Evolutionary conservation across 2,113 vertebrate genomes (phyloP), one percentile per base, ranked within the genome.

Genomic region (Raja brachyura): DNA sequence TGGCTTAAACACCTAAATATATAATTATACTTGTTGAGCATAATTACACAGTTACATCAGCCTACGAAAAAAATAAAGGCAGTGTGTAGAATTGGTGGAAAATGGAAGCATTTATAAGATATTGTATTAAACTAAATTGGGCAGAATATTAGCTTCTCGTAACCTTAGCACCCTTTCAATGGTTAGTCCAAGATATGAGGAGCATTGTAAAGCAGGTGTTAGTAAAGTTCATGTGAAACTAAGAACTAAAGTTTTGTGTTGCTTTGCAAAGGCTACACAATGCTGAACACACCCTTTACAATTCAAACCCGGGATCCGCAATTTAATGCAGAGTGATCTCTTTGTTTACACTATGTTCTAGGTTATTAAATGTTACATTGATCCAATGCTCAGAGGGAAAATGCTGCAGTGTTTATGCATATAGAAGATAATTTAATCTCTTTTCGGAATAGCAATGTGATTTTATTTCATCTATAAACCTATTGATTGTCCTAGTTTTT

Each of bases 321-420:
- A 16, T 63, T 88, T 88, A 59, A 63, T n/a, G 5, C 83, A 63
- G 13, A 56, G 54, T 88, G 13, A 63, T 2, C 28, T 18, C n/a
- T 88, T 31, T 88, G 59, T 88, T 63, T 61, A 20, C 11, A 61
- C 22, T 4, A n/a, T 31, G 13, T 18, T n/a, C 83, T n/a, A 88
- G n/a, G 59, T 88, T 88, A 88, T 59, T 63, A 61, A 88, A 66
- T 63, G 59, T n/a, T 88, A 88, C 9, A 7, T 88, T 88, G 83
- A n/a, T 61, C 83, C 59, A 63, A 88, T 88, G 61, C 59, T 88
- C 83, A n/a, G 83, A 88, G 59, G 83, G 83, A 61, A 88, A 63
- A 31, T 88, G 56, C n/a, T 63, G 83, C 59, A 63, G 22, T 18
- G 83, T 11, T 63, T 63, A 88, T 31, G 28, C 28, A 88, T 18